Evolutionary conservation across 2,113 vertebrate genomes (phyloP), one percentile per base, ranked within the genome.

Genomic region (Xiphophorus maculatus): DNA sequence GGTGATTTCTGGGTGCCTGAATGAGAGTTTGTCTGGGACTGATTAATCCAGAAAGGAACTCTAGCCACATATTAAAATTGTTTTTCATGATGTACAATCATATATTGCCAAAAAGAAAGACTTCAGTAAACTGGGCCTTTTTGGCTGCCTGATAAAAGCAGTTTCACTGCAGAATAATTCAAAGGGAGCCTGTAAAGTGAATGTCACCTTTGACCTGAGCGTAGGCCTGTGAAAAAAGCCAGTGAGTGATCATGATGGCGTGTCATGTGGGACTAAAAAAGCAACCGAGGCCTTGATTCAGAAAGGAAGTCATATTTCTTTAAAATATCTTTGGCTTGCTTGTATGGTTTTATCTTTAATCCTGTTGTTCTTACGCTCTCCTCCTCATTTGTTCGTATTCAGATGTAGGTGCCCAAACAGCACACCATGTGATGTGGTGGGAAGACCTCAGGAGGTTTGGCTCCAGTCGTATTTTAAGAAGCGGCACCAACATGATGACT

Each of bases 271-370:
- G 80, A 78, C 64, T 35, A 61, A 79, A 76, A 58, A 27, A 62
- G 77, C 68, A 79, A 62, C 60, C 63, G 65, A 73, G 66, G 65
- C 66, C 74, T 84, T 79, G 65, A 81, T 81, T 81, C 61, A 84
- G 87, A 81, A 88, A 91, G 85, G 77, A 88, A 89, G 77, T 82
- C 82, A 66, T 70, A 73, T 74, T 77, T 78, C 73, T 87, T 83
- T 70, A 76, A 83, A 90, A 83, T 81, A 83, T 63, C 80, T 84
- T 81, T 74, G 62, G 76, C 85, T 86, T 86, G 74, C 82, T 82
- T 63, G 17, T 74, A 62, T 79, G 75, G 69, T 82, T 88, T 74
- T 82, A 80, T 86, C 76, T 90, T 63, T 65, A 79, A 85, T 85
- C 73, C 68, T 60, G 40, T 64, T 61, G 65, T 74, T 51, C 69